Conservation (phyloP, 2,888 invertebrate genomes). For the Tenodera sinensis region DNA sequence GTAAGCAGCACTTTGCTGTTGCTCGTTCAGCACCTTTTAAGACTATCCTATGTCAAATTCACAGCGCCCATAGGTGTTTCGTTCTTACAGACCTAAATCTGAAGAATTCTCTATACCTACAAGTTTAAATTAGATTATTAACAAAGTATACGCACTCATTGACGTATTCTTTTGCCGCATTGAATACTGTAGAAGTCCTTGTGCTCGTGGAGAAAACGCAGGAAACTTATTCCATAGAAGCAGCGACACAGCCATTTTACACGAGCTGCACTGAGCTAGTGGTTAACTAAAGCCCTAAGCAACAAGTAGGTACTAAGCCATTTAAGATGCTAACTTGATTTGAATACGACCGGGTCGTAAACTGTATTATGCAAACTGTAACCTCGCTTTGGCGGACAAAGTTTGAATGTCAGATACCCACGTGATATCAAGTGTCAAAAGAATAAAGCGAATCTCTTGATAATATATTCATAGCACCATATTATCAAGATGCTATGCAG, state of each 20-base stretch:
- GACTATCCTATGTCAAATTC: too few relatives aligned
- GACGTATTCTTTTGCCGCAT: background rate
- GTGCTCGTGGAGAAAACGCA: background rate
- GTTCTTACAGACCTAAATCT: too few relatives aligned
- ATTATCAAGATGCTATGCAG: background rate
- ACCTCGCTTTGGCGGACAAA: background rate
- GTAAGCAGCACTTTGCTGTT: too few relatives aligned
- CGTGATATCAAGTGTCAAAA: background rate
- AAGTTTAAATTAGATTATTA: background rate
- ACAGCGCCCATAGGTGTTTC: too few relatives aligned
- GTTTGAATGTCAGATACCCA: background rate
- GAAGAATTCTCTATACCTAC: too few relatives aligned
- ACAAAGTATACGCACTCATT: background rate
- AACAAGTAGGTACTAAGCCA: background rate
- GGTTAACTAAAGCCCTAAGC: too few relatives aligned
- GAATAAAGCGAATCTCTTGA: too few relatives aligned
- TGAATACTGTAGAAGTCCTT: background rate
- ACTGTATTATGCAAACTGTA: background rate
- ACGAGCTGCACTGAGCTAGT: background rate
- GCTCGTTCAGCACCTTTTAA: too few relatives aligned
- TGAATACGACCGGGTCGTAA: background rate
- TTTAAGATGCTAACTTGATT: background rate
- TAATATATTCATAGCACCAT: too few relatives aligned
- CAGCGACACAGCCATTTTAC: background rate
- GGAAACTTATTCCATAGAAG: background rate